Evolutionary conservation across 1,140 invertebrate genomes (phyloP).

Genomic region (Drosophila ogumai): DNA sequence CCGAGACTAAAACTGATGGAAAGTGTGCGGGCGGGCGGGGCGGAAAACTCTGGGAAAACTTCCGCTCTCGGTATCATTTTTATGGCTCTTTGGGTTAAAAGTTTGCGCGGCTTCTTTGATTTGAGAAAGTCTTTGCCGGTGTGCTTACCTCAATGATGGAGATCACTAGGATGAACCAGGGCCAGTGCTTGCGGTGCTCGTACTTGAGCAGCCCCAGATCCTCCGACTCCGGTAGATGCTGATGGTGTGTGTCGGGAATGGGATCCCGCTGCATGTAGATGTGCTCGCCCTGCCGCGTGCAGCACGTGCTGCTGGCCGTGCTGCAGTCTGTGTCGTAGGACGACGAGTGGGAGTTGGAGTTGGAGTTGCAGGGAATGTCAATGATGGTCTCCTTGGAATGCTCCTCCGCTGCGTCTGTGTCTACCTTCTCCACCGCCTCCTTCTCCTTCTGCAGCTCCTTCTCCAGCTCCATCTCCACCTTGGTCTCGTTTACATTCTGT

Average conservation of each 20-base stretch:
- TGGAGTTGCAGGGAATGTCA: slow-evolving; percentile 72
- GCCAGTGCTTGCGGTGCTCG: slow-evolving; percentile 85
- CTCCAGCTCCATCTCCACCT: slow-evolving; percentile 48
- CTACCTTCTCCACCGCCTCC: slow-evolving; percentile 7
- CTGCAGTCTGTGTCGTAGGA: slow-evolving; percentile 83
- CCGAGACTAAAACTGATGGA: slow-evolving; percentile 13
- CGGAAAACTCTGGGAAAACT: slow-evolving; percentile 32
- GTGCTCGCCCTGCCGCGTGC: slow-evolving; percentile 79
- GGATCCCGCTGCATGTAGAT: slow-evolving; percentile 76
- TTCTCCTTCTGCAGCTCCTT: slow-evolving; percentile 8
- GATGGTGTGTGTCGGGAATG: slow-evolving; percentile 18
- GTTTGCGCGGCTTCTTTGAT: slow-evolving; percentile 64
- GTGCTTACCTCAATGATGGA: slow-evolving; percentile 93
- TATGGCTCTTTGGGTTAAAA: slow-evolving; percentile 73
- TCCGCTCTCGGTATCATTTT: slow-evolving; percentile 63
- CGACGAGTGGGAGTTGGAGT: slow-evolving; percentile 46
- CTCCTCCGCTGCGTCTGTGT: slow-evolving; percentile 10
- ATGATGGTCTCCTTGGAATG: slow-evolving; percentile 68
- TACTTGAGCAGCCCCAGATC: slow-evolving; percentile 68
- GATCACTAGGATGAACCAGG: slow-evolving; percentile 94
- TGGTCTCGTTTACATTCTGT: slow-evolving; percentile 56
- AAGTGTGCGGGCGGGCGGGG: neutral
- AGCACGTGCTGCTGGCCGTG: slow-evolving; percentile 81
- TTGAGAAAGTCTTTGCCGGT: neutral
- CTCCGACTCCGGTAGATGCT: slow-evolving; percentile 30